Conservation (phyloP, 2,113 vertebrate genomes). For the Manacus vitellinus region DNA sequence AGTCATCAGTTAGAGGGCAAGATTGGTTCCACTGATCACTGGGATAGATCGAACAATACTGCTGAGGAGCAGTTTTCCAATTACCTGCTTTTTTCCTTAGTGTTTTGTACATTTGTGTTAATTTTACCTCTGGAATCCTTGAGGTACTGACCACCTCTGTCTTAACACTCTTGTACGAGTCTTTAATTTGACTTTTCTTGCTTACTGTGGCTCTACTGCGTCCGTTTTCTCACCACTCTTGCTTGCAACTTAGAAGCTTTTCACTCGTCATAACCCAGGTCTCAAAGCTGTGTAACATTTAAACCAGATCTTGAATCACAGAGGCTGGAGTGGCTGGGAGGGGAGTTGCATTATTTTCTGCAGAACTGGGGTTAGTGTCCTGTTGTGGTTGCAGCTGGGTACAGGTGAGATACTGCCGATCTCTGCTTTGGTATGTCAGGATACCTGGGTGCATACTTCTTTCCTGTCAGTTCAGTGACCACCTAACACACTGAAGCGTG, state of each 20-base stretch:
- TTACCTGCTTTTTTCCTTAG: neutral
- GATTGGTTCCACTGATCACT: neutral
- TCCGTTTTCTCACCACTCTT: neutral
- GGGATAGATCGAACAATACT: neutral
- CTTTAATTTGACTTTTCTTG: neutral
- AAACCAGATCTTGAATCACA: neutral
- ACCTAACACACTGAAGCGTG: neutral
- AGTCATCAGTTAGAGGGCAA: neutral
- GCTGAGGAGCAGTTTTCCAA: neutral
- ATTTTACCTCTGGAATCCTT: neutral
- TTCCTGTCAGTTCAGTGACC: neutral
- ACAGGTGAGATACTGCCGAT: no score
- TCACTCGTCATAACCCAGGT: rapidly evolving
- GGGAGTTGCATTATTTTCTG: neutral
- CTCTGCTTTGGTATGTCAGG: neutral
- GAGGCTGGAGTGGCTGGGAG: neutral
- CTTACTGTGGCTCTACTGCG: neutral
- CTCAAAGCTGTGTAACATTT: rapidly evolving
- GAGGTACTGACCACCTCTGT: neutral
- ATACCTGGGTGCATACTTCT: neutral
- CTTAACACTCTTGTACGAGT: neutral
- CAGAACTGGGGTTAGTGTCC: neutral
- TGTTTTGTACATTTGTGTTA: neutral
- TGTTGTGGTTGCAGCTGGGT: neutral
- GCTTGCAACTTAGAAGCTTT: neutral